Evolutionary conservation across 2,797 vertebrate genomes (phyloP).

Genomic region (Urocyon cinereoargenteus): DNA sequence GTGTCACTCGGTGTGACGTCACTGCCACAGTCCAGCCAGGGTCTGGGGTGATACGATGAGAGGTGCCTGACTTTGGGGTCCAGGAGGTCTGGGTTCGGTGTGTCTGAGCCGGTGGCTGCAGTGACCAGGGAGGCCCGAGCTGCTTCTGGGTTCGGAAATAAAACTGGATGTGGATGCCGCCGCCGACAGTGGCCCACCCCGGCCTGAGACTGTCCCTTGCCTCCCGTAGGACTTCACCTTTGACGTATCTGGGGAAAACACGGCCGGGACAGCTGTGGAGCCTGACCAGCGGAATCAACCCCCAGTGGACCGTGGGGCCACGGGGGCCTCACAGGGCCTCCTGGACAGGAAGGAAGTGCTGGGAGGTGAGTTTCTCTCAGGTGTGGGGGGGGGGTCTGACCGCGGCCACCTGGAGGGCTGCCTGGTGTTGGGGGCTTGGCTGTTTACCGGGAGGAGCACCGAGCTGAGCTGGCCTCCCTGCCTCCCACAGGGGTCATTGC

Average conservation of each 20-base stretch:
- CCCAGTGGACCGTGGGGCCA: constrained; percentile 80
- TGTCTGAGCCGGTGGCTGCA: not conserved
- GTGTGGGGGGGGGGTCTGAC: not conserved
- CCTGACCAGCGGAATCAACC: constrained; percentile 62
- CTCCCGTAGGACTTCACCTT: constrained; percentile 86
- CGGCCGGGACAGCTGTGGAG: not conserved
- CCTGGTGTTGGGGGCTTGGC: fast-evolving
- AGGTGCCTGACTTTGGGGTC: not conserved
- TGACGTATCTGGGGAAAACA: constrained; percentile 75
- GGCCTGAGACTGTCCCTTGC: not conserved
- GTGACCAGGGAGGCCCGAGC: not conserved
- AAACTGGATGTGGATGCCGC: not conserved
- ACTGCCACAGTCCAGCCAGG: not conserved
- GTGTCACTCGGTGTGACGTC: fast-evolving
- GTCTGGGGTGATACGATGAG: not conserved
- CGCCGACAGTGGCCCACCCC: fast-evolving
- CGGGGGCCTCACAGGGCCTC: constrained; percentile 86
- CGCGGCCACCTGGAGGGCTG: not conserved
- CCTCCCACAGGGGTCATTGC: constrained; percentile 89
- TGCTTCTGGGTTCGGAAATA: not conserved
- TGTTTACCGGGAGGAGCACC: fast-evolving
- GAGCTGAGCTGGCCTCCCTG: not conserved
- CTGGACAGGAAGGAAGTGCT: constrained; percentile 91
- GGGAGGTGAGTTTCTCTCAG: constrained; percentile 85
- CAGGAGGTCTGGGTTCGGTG: too few species aligned